These are phyloP conservation scores for Euglossa dilemma DNA, from an alignment of 1,140 invertebrate genomes.

Conservation along the genomic window DNA sequence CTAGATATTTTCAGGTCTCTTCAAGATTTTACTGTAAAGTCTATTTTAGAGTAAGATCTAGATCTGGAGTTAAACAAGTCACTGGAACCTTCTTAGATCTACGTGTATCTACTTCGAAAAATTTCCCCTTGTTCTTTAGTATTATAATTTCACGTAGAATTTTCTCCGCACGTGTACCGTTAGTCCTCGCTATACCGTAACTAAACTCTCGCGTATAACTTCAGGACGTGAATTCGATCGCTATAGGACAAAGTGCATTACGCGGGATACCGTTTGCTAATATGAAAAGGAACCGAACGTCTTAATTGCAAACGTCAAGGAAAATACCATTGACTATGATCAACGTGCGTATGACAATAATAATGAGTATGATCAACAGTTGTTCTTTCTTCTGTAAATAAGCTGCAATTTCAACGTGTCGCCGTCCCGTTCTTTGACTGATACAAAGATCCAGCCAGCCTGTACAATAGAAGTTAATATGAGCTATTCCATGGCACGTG, in stretches of 20 bases:
- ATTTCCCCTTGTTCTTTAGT: not conserved
- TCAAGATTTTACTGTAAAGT: not conserved
- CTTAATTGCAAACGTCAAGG: slow-evolving; percentile 1
- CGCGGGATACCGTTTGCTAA: not conserved
- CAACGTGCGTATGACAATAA: not conserved
- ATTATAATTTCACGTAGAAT: not conserved
- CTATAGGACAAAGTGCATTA: not conserved
- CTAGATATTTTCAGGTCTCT: not conserved
- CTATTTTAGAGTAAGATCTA: not conserved
- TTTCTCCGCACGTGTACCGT: not conserved
- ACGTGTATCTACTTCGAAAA: not conserved
- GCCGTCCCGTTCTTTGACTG: not conserved
- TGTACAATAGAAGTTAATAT: slow-evolving; percentile 36
- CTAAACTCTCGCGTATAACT: not conserved
- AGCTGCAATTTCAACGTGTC: slow-evolving; percentile 7
- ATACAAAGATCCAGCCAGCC: not conserved
- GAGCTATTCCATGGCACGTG: slow-evolving; percentile 29
- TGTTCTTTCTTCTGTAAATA: slow-evolving; percentile 27
- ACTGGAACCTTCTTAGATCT: not conserved
- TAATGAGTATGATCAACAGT: not conserved
- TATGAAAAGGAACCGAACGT: not conserved
- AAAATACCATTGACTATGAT: not conserved
- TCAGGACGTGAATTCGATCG: not conserved
- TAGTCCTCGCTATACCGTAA: not conserved
- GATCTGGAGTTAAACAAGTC: not conserved